phyloP scores from a whole-genome alignment of 2,888 invertebrate genomes.

The Tinea trinotella region DNA sequence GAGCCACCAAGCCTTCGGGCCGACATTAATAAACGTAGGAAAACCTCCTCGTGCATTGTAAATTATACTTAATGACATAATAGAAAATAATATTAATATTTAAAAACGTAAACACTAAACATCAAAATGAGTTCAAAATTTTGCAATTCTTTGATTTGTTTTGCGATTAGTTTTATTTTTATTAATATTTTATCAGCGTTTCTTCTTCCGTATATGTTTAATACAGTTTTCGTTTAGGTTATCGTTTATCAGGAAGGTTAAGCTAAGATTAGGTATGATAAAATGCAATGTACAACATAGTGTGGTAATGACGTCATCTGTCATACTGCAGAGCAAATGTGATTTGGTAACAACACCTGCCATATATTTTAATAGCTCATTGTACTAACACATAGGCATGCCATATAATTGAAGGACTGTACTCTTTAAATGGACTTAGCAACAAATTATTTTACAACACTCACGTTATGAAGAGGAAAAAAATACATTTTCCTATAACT shows the following conservation, averaged over 20 bases:
- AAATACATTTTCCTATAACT: too few relatives aligned
- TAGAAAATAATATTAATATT: neutral
- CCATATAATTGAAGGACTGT: constrained; percentile 9
- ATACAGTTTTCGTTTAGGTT: neutral
- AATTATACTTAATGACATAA: constrained; percentile 4
- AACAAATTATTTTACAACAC: neutral
- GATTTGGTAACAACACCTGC: constrained; percentile 22
- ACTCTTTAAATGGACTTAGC: neutral
- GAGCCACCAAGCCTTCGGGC: constrained; percentile 26
- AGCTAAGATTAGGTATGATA: constrained; percentile 3
- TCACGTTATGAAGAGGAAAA: too few relatives aligned
- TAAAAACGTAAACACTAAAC: too few relatives aligned
- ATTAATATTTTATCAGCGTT: neutral
- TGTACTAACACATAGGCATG: constrained; percentile 28
- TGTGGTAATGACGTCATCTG: constrained; percentile 20
- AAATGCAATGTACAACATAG: neutral
- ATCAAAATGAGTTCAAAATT: too few relatives aligned
- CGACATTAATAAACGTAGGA: constrained; percentile 13
- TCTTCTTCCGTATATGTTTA: neutral
- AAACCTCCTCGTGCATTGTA: constrained; percentile 5
- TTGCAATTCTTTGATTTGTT: too few relatives aligned
- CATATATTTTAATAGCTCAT: constrained; percentile 44
- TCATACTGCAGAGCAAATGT: constrained; percentile 8
- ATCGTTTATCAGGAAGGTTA: constrained; percentile 8
- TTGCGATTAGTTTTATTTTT: too few relatives aligned